Conservation (phyloP, 2,888 invertebrate species). For the Hanleya hanleyi region DNA sequence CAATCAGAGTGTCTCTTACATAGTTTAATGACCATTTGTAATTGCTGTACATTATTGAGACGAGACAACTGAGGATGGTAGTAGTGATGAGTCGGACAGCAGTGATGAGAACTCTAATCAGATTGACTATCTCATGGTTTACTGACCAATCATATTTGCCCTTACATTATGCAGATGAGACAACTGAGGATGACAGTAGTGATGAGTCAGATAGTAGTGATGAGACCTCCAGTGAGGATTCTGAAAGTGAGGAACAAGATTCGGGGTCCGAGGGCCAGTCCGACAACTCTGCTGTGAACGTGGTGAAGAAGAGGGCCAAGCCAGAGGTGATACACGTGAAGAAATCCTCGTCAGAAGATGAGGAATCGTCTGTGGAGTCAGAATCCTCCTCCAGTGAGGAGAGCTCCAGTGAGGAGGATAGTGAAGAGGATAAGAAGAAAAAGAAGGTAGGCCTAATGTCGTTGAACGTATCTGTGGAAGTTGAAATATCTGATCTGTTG, state of each 20-base stretch:
- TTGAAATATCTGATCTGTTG: too few species aligned
- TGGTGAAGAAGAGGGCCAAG: background rate
- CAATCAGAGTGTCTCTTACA: too few species aligned
- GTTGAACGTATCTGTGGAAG: too few species aligned
- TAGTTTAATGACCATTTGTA: too few species aligned
- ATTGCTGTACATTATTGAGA: too few species aligned
- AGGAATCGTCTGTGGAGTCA: background rate
- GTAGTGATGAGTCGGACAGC: too few species aligned
- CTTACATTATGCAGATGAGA: background rate
- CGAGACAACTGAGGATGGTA: too few species aligned
- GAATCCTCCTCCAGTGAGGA: constrained; percentile 38
- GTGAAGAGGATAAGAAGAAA: constrained; percentile 35
- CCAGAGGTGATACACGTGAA: background rate
- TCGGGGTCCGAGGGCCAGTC: constrained; percentile 20
- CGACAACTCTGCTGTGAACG: too few species aligned
- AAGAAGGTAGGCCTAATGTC: too few species aligned
- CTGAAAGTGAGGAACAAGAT: constrained; percentile 38
- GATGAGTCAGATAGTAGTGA: constrained; percentile 46
- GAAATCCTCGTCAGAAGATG: background rate
- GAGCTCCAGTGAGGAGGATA: constrained; percentile 45
- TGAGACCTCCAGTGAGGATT: constrained; percentile 24
- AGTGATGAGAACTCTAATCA: too few species aligned
- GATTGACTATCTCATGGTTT: constrained; percentile 63
- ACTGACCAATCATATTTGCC: constrained; percentile 31
- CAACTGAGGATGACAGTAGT: constrained; percentile 11